These are phyloP conservation scores for Melopsittacus undulatus DNA, from an alignment of 2,797 vertebrate genomes.

Conservation along the genomic window DNA sequence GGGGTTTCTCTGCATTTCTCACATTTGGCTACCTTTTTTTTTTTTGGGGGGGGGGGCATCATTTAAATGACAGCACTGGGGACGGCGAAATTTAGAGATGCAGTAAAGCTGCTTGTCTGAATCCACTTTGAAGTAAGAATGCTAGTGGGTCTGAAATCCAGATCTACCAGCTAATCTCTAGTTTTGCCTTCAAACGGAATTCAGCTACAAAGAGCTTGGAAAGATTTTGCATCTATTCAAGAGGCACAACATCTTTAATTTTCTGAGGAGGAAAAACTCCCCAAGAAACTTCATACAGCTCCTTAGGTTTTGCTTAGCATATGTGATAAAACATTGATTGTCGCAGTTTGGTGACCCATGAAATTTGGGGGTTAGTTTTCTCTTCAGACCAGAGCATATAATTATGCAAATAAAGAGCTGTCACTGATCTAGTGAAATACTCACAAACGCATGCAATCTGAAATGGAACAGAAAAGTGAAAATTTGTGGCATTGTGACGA, in stretches of 20 bases:
- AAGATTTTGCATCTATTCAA: constrained; percentile 78
- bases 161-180: constrained; percentile 78
- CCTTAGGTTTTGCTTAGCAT: constrained; percentile 89
- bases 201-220: constrained; percentile 79
- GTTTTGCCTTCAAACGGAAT: constrained; percentile 78
- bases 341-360: constrained; percentile 98
- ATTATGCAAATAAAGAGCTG: constrained; percentile 99
- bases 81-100: constrained; percentile 44
- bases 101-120: constrained; percentile 59
- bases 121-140: constrained; percentile 73
- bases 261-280: constrained; percentile 81
- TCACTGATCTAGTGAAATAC: constrained; percentile 95
- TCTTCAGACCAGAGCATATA: constrained; percentile 99
- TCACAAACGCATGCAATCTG: constrained; percentile 80
- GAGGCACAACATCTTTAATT: constrained; percentile 78
- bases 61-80: constrained; percentile 73
- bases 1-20: background rate
- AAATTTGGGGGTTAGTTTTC: constrained; percentile 99
- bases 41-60: background rate
- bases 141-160: constrained; percentile 66
- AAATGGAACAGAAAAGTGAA: constrained; percentile 79
- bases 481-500: constrained; percentile 68
- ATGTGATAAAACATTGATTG: constrained; percentile 99
- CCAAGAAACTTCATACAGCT: constrained; percentile 89
- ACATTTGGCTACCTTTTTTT: background rate